Evolutionary conservation across 2,797 vertebrate genomes (phyloP).

Genomic region (Phaenicophaeus curvirostris): DNA sequence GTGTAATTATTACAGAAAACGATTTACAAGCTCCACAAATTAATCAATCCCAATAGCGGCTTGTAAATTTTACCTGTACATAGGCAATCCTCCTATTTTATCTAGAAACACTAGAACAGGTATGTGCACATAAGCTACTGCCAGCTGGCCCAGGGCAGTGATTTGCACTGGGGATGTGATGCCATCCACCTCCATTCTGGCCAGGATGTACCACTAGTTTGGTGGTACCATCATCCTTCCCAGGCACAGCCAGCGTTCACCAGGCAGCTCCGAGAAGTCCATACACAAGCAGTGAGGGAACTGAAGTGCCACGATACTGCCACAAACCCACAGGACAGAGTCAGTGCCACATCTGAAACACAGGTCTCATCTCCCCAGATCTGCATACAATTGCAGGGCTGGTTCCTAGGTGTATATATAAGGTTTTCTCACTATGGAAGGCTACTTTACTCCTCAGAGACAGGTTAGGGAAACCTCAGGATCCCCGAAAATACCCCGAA

Average conservation of each 20-base stretch:
- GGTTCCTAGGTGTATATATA: fast-evolving
- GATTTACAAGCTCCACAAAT: neutral
- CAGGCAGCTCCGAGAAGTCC: neutral
- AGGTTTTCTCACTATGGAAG: neutral
- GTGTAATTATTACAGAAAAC: neutral
- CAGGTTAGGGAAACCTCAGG: fast-evolving
- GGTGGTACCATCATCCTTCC: neutral
- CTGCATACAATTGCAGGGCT: too few species aligned
- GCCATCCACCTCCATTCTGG: fast-evolving
- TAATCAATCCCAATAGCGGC: neutral
- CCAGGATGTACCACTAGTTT: fast-evolving
- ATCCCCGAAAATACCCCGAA: neutral
- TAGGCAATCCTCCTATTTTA: neutral
- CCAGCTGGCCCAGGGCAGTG: neutral
- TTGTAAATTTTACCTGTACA: neutral
- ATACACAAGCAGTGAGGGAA: fast-evolving
- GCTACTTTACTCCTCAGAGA: neutral
- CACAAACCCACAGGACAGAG: neutral
- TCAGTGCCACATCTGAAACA: neutral
- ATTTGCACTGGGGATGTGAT: fast-evolving
- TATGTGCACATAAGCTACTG: too few species aligned
- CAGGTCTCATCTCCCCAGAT: neutral
- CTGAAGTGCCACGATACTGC: fast-evolving
- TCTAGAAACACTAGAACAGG: too few species aligned
- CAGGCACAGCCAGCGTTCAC: neutral